Evolutionary conservation across 2,888 invertebrate genomes (phyloP).

Genomic region (Brachypalpus laphriformis): DNA sequence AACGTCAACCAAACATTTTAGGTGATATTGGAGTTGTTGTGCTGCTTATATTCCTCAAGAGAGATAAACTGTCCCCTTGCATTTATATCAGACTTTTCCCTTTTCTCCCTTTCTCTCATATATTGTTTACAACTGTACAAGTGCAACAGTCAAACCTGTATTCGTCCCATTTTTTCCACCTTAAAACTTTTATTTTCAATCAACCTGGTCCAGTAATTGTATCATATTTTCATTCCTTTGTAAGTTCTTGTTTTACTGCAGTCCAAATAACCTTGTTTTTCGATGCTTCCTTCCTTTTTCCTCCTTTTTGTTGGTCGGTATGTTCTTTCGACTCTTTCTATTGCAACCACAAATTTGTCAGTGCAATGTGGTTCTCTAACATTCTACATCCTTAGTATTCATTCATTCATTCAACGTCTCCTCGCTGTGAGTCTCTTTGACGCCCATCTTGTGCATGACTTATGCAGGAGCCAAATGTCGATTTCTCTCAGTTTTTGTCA

Average conservation of each 20-base stretch:
- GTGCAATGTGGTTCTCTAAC: conserved; percentile 24
- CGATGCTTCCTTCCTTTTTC: background rate
- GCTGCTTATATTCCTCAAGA: conserved; percentile 24
- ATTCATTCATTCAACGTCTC: conserved; percentile 24
- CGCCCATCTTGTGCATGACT: conserved; percentile 47
- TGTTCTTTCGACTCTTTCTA: background rate
- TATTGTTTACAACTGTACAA: conserved; percentile 6
- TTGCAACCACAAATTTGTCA: conserved; percentile 58
- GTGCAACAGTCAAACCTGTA: background rate
- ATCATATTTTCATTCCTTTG: background rate
- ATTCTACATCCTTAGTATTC: conserved; percentile 5
- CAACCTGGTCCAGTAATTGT: conserved; percentile 1
- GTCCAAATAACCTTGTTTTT: conserved; percentile 22
- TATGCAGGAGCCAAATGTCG: conserved; percentile 59
- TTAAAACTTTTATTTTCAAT: conserved; percentile 17
- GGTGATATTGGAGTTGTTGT: background rate
- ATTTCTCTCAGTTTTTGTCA: conserved; percentile 8
- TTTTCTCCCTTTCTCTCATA: background rate
- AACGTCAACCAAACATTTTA: conserved; percentile 10
- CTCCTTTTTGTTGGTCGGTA: background rate
- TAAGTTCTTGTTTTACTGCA: background rate
- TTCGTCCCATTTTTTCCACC: background rate
- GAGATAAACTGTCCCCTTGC: conserved; percentile 29
- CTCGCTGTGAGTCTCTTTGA: conserved; percentile 34
- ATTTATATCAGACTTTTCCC: conserved; percentile 16